A percentile compares a stretch with the other conserved stretches of the same genome.
These are phyloP conservation scores for Pyrgus malvae DNA, from an alignment of 2,888 invertebrate genomes.

Conservation along the genomic window DNA sequence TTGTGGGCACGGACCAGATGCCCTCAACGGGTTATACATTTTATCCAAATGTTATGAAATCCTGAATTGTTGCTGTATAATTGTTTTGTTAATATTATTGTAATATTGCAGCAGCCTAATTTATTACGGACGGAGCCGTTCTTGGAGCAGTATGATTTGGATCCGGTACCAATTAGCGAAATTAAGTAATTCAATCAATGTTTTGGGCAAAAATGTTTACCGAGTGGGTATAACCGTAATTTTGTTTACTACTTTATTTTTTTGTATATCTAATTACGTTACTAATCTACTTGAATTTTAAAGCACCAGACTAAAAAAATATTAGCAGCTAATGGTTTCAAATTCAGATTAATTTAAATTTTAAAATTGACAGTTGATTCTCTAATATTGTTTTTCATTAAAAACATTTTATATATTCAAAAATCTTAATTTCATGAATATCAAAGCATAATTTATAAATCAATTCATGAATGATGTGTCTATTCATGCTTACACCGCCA, in stretches of 20 bases:
- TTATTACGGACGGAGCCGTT: background rate
- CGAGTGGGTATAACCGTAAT: background rate
- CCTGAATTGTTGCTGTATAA: conserved; percentile 65
- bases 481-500: too few species aligned
- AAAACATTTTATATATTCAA: too few species aligned
- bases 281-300: too few species aligned
- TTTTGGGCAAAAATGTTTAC: background rate
- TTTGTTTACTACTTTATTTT: background rate
- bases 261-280: background rate
- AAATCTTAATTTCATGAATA: too few species aligned
- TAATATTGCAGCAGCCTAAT: conserved; percentile 36
- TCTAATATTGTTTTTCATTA: too few species aligned
- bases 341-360: too few species aligned
- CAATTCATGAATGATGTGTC: too few species aligned
- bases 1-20: conserved; percentile 71
- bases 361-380: too few species aligned
- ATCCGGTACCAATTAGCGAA: conserved; percentile 8
- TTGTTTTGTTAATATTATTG: conserved; percentile 64
- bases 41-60: conserved; percentile 57
- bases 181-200: background rate
- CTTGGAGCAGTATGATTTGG: conserved; percentile 22
- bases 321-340: too few species aligned
- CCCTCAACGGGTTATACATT: conserved; percentile 58
- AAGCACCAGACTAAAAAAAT: too few species aligned
- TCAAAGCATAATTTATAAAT: too few species aligned